Conservation (phyloP, 2,113 vertebrate genomes). For the Cryptotis parvus region DNA sequence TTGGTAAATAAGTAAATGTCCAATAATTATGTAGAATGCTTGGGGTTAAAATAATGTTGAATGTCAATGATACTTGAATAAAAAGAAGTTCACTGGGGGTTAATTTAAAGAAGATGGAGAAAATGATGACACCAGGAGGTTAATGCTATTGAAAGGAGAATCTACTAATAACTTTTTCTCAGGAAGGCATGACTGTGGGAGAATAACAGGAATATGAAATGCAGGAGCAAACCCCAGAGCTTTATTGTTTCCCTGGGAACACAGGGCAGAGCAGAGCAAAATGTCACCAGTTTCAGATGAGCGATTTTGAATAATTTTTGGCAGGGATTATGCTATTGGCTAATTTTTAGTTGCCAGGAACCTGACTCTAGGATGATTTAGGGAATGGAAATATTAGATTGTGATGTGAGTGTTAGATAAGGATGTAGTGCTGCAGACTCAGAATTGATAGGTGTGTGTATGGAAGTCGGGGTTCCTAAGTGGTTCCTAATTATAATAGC, state of each 20-base stretch:
- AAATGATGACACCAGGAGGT: not conserved
- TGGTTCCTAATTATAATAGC: not conserved
- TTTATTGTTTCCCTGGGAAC: not conserved
- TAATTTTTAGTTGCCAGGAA: not conserved
- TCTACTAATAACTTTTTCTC: not conserved
- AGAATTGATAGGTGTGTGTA: not conserved
- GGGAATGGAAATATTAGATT: not conserved
- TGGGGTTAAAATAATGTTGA: not conserved
- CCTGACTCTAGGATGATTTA: not conserved
- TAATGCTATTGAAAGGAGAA: not conserved
- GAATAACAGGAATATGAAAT: not conserved
- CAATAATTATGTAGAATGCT: not conserved
- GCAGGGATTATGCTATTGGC: no score
- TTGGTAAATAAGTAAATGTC: no score
- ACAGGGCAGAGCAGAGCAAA: not conserved
- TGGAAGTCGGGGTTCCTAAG: not conserved
- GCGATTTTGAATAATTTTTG: not conserved
- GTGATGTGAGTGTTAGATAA: not conserved
- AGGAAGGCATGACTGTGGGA: no score
- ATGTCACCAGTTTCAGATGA: not conserved
- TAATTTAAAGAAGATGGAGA: not conserved
- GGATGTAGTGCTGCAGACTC: not conserved
- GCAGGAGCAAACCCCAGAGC: not conserved
- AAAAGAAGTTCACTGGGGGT: not conserved
- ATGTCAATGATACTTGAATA: not conserved